Percentiles rank a stretch among this genome's conserved stretches.
Conservation (phyloP, 2,797 vertebrate genomes). For the Tokudaia tokunoshimensis region DNA sequence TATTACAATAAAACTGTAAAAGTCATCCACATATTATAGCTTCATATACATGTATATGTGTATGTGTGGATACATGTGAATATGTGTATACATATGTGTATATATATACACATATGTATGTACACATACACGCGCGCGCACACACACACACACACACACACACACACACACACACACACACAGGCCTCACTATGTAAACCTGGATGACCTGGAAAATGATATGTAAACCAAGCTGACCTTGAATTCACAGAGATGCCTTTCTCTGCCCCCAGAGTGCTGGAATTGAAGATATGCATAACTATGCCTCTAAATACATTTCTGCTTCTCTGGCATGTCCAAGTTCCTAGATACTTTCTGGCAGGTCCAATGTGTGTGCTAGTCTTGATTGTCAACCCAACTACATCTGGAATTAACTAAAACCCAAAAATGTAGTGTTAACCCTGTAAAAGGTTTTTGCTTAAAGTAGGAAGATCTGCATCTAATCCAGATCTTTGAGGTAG, state of each 20-base stretch:
- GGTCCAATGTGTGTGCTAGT: background rate
- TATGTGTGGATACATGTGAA: background rate
- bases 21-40: background rate
- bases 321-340: background rate
- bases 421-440: background rate
- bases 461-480: background rate
- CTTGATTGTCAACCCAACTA: background rate
- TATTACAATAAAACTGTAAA: constrained; percentile 2
- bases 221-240: background rate
- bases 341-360: background rate
- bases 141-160: background rate
- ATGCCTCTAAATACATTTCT: background rate
- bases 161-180: background rate
- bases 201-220: background rate
- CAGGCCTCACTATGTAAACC: background rate
- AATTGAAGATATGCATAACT: background rate
- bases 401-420: background rate
- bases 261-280: background rate
- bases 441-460: background rate
- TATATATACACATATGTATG: background rate
- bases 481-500: background rate
- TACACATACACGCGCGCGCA: background rate
- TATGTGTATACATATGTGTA: background rate
- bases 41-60: background rate
- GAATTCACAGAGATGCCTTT: background rate